Base-by-base conservation (phyloP, 2,797 vertebrate genomes). In the Sylvia borin region DNA sequence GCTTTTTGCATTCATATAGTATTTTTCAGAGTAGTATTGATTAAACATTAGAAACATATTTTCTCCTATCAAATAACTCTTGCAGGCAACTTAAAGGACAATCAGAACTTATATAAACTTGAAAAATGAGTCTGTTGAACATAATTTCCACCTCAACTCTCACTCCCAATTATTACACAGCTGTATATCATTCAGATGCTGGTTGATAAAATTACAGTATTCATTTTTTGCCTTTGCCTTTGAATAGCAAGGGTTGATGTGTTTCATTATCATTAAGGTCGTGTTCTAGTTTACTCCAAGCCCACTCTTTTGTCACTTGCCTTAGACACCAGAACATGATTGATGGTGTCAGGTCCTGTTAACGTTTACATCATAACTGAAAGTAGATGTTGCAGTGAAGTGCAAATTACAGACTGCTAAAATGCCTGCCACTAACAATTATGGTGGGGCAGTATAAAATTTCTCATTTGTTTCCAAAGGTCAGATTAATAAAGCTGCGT, bases 401-500 rank as follows among this genome's bases (percentile, higher is more conserved):
- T 95, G 79, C 84, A 98, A 96, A 98, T 97, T 97, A 97, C 96
- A 96, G 79, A 76, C 95, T 96, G 92, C 95, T 98, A 96, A 98
- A 97, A 96, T 94, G 95, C 96, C 97, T 98, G 98, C 96, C 97
- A 97, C 97, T 97, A 97, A 98, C 97, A 98, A 97, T 98, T 98
- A 98, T 83, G 95, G 94, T 87, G 85, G 97, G 96, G 73, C 92
- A 96, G 57, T 80, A 73, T 84, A 93, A 97, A 97, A 97, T 96
- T 97, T 96, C 97, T 98, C 97, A 98, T 98, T 97, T 96, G 95
- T 96, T 95, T 82, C 96, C 94, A 96, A 98, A 98, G 98, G 98
- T 99, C 98, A 98, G 95, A 97, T 97, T 98, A 97, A 98, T 98
- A 98, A 98, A 98, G 97, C 98, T 98, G 92, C 61, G 90, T 97